Evolutionary conservation across 1,140 invertebrate species (phyloP), one percentile per base, ranked within the genome.

Genomic region (Drosophila littoralis): DNA sequence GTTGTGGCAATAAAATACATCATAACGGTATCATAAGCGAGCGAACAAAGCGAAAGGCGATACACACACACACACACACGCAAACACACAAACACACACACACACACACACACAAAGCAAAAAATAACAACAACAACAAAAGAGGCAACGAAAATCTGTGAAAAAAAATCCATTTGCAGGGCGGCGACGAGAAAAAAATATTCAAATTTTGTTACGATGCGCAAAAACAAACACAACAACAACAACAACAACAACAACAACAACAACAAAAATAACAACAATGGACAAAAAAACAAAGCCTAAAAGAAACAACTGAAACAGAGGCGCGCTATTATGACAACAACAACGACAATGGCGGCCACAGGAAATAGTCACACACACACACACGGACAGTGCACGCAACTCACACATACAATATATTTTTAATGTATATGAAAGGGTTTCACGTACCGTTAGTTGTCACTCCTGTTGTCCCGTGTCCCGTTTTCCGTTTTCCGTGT

Each of bases 1-100:
- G 83, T 79, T 89, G 80, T 89, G 84, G 84, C 84, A 89, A 89
- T 89, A 89, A 89, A 89, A 89, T 89, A 89, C 84, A 89, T 89
- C 84, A 89, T 89, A 89, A 89, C 84, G 84, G 84, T 89, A 89
- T 89, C 84, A 89, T 89, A 89, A 89, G 85, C 84, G 75, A 68
- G 79, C 81, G 79, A 85, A 85, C 81, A 85, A 85, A 85, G 81
- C 81, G 72, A 75, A 75, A 59, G 72, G 72, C 72, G 81, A 83
- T 83, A 83, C 77, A 79, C 58, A 67, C 73, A 65, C 40, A 79
- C 65, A 65, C 38, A 71, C 58, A 69, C 67, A 72, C 43, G 71
- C 45, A 43, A 42, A 52, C 17, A 83, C 77, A 79, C 58, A 67
- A 65, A 69, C 40, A 79, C 65, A 65, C 43, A 72, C 54, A 69